Conservation (phyloP, 2,113 vertebrate genomes). For the Arvicanthis niloticus region DNA sequence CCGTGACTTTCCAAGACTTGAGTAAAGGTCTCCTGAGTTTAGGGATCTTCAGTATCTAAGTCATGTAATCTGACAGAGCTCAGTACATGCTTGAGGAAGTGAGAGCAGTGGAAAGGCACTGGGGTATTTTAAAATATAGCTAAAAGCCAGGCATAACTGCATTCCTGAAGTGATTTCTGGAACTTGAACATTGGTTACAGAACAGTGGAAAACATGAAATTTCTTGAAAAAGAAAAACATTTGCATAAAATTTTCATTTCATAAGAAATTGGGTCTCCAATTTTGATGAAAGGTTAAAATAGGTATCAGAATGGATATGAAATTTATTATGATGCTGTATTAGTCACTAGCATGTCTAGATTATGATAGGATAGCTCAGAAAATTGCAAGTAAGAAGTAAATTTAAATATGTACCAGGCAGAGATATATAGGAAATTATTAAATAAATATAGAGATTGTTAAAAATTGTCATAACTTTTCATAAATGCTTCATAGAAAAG, state of each 20-base stretch:
- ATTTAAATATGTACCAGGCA: background rate
- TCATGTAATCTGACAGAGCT: background rate
- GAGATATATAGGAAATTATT: constrained; percentile 1
- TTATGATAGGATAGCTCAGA: background rate
- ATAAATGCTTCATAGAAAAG: background rate
- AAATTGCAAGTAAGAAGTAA: background rate
- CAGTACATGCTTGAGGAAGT: background rate
- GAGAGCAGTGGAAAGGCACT: background rate
- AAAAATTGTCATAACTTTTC: background rate
- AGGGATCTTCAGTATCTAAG: too few relatives aligned
- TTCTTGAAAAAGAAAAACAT: background rate
- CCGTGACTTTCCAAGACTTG: too few relatives aligned
- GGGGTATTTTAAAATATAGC: background rate
- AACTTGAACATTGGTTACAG: background rate
- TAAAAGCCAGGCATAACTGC: background rate
- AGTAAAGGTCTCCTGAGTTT: too few relatives aligned
- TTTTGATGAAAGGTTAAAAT: background rate
- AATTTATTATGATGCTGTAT: background rate
- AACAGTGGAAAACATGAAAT: background rate
- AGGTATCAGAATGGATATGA: background rate
- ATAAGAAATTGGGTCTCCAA: background rate
- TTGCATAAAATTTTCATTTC: background rate
- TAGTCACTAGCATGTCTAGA: background rate
- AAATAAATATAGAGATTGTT: background rate
- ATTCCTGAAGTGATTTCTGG: background rate